phyloP scores from a whole-genome alignment of 2,113 vertebrate species.

The Petromus typicus region DNA sequence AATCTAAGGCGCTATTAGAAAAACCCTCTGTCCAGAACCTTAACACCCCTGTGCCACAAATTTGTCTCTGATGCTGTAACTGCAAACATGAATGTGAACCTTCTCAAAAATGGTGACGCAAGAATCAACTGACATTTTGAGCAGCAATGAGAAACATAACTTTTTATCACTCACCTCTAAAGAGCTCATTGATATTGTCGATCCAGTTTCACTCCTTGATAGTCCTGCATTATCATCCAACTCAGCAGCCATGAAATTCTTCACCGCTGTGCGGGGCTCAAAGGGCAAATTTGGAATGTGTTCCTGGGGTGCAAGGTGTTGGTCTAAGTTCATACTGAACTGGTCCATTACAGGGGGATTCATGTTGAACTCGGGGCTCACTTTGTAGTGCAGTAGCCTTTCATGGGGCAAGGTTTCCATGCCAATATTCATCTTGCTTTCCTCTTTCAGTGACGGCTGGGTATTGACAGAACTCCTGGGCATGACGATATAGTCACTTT shows the following conservation, averaged over 20 bases:
- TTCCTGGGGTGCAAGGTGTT: constrained; percentile 94
- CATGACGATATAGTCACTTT: constrained; percentile 99
- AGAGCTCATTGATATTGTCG: constrained; percentile 99
- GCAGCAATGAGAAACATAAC: constrained; percentile 25
- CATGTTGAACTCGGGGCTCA: constrained; percentile 96
- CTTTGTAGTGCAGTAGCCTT: constrained; percentile 98
- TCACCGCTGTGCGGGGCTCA: constrained; percentile 98
- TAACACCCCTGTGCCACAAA: background rate
- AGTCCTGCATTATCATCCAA: constrained; percentile 96
- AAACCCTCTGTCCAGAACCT: background rate
- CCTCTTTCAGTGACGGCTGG: constrained; percentile 95
- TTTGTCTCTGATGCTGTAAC: background rate
- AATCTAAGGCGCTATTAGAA: background rate
- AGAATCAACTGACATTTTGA: background rate
- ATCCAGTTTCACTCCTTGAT: constrained; percentile 98
- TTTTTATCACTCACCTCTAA: constrained; percentile 92
- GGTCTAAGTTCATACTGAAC: constrained; percentile 95
- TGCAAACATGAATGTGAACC: background rate
- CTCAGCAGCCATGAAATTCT: constrained; percentile 98
- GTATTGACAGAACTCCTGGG: constrained; percentile 93
- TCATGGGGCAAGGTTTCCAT: constrained; percentile 97
- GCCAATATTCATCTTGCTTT: constrained; percentile 96
- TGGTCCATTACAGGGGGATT: constrained; percentile 96
- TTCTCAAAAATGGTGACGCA: background rate
- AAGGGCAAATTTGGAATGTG: constrained; percentile 97